phyloP scores from a whole-genome alignment of 1,140 invertebrate species.

The Diploscapter pachys region DNA sequence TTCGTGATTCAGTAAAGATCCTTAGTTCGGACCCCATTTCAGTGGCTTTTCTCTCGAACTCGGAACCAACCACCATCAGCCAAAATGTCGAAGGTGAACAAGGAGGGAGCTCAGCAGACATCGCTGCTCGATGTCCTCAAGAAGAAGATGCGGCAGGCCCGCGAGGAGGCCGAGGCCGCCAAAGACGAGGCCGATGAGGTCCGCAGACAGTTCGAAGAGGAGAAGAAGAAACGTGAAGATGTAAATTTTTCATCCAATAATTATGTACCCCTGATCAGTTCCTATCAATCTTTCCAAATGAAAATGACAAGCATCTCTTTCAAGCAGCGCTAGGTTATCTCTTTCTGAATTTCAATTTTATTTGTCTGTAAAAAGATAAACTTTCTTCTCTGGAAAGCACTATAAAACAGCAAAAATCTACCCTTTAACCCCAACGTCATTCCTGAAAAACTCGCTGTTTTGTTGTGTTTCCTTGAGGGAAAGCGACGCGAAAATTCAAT shows the following conservation, averaged over 20 bases:
- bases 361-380: neutral
- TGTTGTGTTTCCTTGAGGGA: too few species aligned
- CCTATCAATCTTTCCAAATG: too few species aligned
- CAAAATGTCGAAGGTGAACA: constrained; percentile 57
- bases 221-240: constrained; percentile 59
- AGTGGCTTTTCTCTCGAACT: too few species aligned
- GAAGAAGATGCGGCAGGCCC: constrained; percentile 97
- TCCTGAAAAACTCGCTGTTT: too few species aligned
- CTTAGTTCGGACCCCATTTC: too few species aligned
- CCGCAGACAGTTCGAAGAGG: constrained; percentile 58
- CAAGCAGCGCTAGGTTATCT: neutral
- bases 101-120: constrained; percentile 59
- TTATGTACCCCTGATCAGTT: too few species aligned
- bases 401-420: too few species aligned
- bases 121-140: constrained; percentile 84
- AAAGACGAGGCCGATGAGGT: constrained; percentile 74
- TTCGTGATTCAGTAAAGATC: too few species aligned
- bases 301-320: too few species aligned
- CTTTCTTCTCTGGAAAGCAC: neutral
- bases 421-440: too few species aligned
- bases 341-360: constrained; percentile 4
- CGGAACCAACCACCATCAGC: too few species aligned
- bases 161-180: constrained; percentile 72
- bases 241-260: constrained; percentile 36
- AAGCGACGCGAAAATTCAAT: too few species aligned